A percentile compares a stretch with the other conserved stretches of the same genome.
These are phyloP conservation scores for Hippocampus zosterae DNA, from an alignment of 2,113 vertebrate species.

Conservation along the genomic window DNA sequence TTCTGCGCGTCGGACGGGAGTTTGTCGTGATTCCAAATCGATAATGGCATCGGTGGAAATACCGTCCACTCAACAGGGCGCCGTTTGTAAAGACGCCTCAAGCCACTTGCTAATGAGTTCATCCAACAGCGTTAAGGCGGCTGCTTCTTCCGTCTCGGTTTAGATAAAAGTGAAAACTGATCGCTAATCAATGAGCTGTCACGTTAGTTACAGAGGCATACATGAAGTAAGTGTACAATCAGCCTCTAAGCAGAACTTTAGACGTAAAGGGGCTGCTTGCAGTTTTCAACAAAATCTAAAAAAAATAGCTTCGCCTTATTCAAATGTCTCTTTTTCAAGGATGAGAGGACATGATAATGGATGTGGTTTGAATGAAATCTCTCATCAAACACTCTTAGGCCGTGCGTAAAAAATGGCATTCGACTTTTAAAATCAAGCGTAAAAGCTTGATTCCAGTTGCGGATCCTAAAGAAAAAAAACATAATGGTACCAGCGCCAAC, in stretches of 20 bases:
- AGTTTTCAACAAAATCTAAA: not conserved
- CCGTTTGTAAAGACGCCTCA: not conserved
- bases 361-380: not conserved
- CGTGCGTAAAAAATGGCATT: not conserved
- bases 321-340: not conserved
- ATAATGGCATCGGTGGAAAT: not conserved
- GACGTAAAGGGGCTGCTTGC: not conserved
- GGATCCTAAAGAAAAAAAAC: not conserved
- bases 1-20: slow-evolving; percentile 27
- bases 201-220: not conserved
- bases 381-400: not conserved
- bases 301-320: not conserved
- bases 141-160: not conserved
- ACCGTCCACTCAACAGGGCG: not conserved
- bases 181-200: not conserved
- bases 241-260: not conserved
- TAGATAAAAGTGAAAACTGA: not conserved
- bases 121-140: not conserved
- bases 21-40: slow-evolving; percentile 35
- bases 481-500: slow-evolving; percentile 25
- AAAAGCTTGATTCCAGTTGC: slow-evolving; percentile 11
- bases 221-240: not conserved
- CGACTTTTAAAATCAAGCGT: not conserved
- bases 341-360: not conserved
- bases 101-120: not conserved